These are phyloP conservation scores for Piliocolobus tephrosceles DNA, from an alignment of 2,113 vertebrate genomes.

Conservation along the genomic window DNA sequence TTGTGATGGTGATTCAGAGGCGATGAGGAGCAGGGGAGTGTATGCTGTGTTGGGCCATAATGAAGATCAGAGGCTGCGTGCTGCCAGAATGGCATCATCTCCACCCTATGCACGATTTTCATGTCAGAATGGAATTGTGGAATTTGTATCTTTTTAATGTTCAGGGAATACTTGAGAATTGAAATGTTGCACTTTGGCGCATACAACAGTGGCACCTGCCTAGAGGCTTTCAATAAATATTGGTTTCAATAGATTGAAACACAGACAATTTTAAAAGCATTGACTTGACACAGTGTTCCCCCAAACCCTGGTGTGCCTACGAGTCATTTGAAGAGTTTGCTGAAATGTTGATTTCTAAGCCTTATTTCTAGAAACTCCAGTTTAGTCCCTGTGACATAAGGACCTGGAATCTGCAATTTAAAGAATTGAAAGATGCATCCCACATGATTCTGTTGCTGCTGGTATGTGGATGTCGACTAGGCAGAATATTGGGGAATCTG, in stretches of 20 bases:
- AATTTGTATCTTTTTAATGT: neutral
- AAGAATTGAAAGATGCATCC: neutral
- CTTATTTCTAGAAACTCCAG: neutral
- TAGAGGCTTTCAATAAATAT: neutral
- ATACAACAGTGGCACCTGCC: neutral
- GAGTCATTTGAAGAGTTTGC: neutral
- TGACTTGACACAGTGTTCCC: neutral
- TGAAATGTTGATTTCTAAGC: neutral
- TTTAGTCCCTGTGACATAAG: neutral
- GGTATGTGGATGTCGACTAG: neutral
- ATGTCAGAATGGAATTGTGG: neutral
- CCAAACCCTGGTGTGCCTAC: neutral
- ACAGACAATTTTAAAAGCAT: neutral
- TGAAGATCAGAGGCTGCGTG: neutral
- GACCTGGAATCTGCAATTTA: neutral
- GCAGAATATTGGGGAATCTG: neutral
- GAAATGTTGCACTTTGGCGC: neutral
- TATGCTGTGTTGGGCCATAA: too few relatives aligned
- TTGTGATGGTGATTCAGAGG: neutral
- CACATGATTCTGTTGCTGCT: neutral
- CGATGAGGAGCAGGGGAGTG: fast-evolving
- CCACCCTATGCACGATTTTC: neutral
- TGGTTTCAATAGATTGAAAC: neutral
- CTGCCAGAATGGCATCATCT: neutral
- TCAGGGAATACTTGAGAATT: neutral